phyloP scores from a whole-genome alignment of 2,888 invertebrate genomes.

The Drosophila nigricruria region DNA sequence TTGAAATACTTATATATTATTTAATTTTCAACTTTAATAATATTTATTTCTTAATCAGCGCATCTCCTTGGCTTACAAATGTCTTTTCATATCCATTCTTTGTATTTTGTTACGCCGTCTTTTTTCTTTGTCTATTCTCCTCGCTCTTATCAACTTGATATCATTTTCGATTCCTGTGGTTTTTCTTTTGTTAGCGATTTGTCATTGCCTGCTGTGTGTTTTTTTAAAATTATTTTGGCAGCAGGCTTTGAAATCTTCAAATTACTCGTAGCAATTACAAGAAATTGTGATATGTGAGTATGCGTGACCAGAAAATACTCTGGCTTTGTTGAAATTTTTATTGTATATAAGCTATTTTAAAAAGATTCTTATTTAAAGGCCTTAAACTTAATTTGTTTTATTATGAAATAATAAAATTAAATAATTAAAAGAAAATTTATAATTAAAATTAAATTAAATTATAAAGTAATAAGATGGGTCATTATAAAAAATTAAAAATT shows the following conservation, averaged over 20 bases:
- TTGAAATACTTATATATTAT: background rate
- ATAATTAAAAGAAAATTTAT: no score
- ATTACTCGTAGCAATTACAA: slow-evolving; percentile 49
- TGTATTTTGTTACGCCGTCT: slow-evolving; percentile 15
- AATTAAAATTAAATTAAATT: no score
- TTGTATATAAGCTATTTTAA: background rate
- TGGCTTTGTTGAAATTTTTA: background rate
- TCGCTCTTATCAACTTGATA: slow-evolving; percentile 9
- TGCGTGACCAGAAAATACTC: background rate
- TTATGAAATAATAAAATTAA: no score
- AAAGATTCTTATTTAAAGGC: background rate
- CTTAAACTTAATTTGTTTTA: background rate
- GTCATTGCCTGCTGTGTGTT: slow-evolving; percentile 8
- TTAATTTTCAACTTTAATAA: background rate
- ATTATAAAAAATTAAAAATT: no score
- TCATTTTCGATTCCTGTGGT: slow-evolving; percentile 12
- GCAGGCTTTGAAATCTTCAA: slow-evolving; percentile 42
- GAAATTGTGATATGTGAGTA: background rate
- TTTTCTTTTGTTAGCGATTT: slow-evolving; percentile 15
- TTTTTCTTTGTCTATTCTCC: background rate
- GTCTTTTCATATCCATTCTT: background rate
- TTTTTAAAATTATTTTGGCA: slow-evolving; percentile 17
- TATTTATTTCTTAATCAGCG: slow-evolving; percentile 5
- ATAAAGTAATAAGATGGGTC: no score
- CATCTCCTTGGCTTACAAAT: background rate